phyloP scores from a whole-genome alignment of 2,113 vertebrate genomes.

The Lamprotornis superbus region DNA sequence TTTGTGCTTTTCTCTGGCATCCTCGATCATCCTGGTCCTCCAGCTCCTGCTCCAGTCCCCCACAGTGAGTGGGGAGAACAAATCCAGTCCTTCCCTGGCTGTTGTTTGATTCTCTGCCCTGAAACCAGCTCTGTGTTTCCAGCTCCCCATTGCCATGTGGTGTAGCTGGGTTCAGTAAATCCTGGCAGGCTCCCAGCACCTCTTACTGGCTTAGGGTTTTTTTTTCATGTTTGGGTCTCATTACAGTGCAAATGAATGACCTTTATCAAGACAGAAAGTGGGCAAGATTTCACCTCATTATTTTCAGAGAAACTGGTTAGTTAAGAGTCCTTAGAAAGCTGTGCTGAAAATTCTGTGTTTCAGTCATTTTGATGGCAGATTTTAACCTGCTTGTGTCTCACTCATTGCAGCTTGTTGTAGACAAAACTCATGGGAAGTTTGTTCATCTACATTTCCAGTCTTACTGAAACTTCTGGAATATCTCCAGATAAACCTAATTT shows the following conservation, averaged over 20 bases:
- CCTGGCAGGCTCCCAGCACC: not conserved
- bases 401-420: not conserved
- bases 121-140: not conserved
- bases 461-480: not conserved
- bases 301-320: not conserved
- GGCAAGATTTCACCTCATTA: not conserved
- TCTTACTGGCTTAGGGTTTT: not conserved
- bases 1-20: not conserved
- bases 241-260: not conserved
- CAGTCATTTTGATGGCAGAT: not conserved
- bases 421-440: not conserved
- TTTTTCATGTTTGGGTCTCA: not conserved
- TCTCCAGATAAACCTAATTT: not conserved
- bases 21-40: not conserved
- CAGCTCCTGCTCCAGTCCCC: not conserved
- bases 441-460: not conserved
- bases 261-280: not conserved
- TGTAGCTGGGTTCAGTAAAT: not conserved
- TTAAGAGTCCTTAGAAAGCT: not conserved
- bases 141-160: not conserved
- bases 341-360: not conserved
- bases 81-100: not conserved
- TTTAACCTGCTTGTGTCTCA: not conserved
- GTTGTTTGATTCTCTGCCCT: not conserved
- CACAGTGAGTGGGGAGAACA: not conserved